These are phyloP conservation scores for Morelia viridis DNA, from an alignment of 2,797 vertebrate genomes.

Conservation along the genomic window DNA sequence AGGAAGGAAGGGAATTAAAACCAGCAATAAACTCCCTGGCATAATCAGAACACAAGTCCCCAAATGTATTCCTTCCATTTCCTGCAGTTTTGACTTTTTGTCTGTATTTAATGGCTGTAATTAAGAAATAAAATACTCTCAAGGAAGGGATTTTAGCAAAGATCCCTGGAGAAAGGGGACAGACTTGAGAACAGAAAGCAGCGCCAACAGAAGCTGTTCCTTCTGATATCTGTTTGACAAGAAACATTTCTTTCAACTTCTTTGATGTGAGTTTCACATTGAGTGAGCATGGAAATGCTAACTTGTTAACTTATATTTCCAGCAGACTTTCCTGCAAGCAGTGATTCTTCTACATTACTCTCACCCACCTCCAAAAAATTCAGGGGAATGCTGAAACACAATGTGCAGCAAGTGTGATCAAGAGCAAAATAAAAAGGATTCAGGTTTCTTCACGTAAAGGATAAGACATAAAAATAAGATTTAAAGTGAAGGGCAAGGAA, in stretches of 20 bases:
- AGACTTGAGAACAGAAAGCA: not conserved
- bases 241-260: not conserved
- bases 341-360: not conserved
- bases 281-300: not conserved
- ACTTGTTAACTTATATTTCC: not conserved
- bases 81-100: not conserved
- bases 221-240: not conserved
- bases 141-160: not conserved
- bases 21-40: not conserved
- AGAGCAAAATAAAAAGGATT: not conserved
- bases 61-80: not conserved
- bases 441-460: not conserved
- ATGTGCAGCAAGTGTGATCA: not conserved
- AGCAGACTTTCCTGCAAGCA: not conserved
- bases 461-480: not conserved
- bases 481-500: not conserved
- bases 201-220: not conserved
- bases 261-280: not conserved
- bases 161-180: not conserved
- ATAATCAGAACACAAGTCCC: not conserved
- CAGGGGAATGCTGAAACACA: not conserved
- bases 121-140: not conserved
- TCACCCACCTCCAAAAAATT: not conserved
- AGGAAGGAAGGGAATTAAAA: too few species aligned
- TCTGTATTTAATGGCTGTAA: not conserved